Evolutionary conservation across 2,888 invertebrate species (phyloP), one percentile per base, ranked within the genome.

Genomic region (Stenurella melanura): DNA sequence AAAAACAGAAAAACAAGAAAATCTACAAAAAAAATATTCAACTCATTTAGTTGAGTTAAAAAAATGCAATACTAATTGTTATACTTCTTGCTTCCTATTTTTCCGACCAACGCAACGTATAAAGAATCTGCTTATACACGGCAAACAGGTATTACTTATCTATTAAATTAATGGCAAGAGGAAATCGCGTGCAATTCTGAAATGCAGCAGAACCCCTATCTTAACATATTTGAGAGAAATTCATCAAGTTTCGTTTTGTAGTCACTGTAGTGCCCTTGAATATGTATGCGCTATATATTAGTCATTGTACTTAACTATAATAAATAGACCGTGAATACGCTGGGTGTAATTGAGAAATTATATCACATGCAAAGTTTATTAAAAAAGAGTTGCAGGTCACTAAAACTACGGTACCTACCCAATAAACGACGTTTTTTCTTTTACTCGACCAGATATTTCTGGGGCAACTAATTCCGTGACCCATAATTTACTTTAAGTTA

Each of bases 171-270:
- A 83, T 80, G 82, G 75, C 57, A 61, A 61, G 42, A 71, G 78
- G 72, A 81, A 78, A 81, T 84, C 80, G 84, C 84, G 83, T 84
- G 84, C 81, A 76, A 61, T 77, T 75, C 50, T 64, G n/a, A 73
- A 73, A 68, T 81, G 78, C 77, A 80, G 74, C 72, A 79, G 72
- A 58, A 69, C 73, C 61, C 60, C 74, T 70, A 63, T 68, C 63
- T 70, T 68, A 69, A 76, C 69, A 64, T 57, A 73, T 64, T 42
- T 76, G 63, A 64, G 19, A 58, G 69, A 74, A 68, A 76, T 76
- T 76, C 67, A 76, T 76, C 68, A 75, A 75, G 76, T 61, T 61
- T 38, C 10, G 34, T 58, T 64, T 71, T 70, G 70, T 21, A 70
- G 21, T 56, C 70, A 17, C 18, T 15, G 34, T 15, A 34, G 10